Conservation (phyloP, 2,113 vertebrate species). For the Microcebus griseorufus region DNA sequence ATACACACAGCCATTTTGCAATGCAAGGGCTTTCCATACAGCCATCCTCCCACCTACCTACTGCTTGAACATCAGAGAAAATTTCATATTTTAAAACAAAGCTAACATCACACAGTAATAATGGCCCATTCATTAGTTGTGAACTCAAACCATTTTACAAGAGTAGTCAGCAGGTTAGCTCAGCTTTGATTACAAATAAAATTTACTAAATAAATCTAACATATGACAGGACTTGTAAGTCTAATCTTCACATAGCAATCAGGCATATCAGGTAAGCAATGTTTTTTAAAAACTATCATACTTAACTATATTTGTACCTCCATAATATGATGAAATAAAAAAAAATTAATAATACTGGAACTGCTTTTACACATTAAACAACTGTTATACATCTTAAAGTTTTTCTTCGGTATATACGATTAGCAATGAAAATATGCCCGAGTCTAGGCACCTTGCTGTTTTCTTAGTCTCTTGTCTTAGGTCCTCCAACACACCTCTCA, state of each 20-base stretch:
- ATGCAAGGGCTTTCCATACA: neutral
- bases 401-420: neutral
- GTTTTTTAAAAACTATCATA: neutral
- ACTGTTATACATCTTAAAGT: neutral
- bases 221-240: neutral
- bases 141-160: neutral
- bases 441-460: neutral
- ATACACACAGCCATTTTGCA: neutral
- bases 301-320: too few relatives aligned
- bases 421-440: neutral
- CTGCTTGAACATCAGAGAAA: neutral
- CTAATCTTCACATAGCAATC: neutral
- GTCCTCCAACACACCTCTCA: rapidly evolving
- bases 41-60: rapidly evolving
- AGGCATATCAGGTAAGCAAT: neutral
- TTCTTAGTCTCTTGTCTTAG: neutral
- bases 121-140: neutral
- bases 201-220: neutral
- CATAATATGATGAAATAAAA: too few relatives aligned
- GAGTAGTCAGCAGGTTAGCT: neutral
- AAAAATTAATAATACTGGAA: neutral
- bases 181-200: conserved; percentile 1
- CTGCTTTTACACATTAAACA: neutral
- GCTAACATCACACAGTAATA: neutral
- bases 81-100: neutral